A percentile compares a stretch with the other conserved stretches of the same genome.
phyloP scores from a whole-genome alignment of 2,113 vertebrate species.

The Tyto alba region DNA sequence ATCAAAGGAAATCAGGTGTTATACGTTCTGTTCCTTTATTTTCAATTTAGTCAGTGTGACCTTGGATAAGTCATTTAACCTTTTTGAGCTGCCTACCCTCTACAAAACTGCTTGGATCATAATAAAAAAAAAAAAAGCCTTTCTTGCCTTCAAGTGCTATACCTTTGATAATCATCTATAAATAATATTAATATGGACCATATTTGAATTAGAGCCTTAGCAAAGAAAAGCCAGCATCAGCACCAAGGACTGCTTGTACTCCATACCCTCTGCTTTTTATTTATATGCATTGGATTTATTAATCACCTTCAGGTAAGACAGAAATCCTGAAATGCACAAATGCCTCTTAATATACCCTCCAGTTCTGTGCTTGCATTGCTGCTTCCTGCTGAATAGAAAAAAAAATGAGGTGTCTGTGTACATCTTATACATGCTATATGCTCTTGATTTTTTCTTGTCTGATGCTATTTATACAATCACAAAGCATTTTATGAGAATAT shows the following conservation, averaged over 20 bases:
- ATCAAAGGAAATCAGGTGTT: background rate
- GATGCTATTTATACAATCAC: background rate
- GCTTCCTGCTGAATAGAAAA: background rate
- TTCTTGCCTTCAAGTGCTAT: background rate
- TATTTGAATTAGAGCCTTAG: background rate
- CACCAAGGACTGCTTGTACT: background rate
- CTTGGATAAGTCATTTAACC: background rate
- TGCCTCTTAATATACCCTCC: background rate
- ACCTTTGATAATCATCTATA: background rate
- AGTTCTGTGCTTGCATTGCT: slow-evolving; percentile 15
- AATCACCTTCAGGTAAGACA: slow-evolving; percentile 1
- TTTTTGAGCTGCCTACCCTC: background rate
- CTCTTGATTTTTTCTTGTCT: background rate
- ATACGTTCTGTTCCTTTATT: background rate
- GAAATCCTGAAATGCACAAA: slow-evolving; percentile 42
- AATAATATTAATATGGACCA: background rate
- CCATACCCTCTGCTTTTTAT: background rate
- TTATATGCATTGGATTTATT: slow-evolving; percentile 1
- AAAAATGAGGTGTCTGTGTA: background rate
- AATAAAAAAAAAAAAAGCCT: background rate
- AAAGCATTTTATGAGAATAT: slow-evolving; percentile 12
- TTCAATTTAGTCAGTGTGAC: background rate
- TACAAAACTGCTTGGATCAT: background rate
- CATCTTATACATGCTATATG: background rate
- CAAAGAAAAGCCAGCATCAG: background rate